These are phyloP conservation scores for Theretra japonica DNA, from an alignment of 2,888 invertebrate species.

Conservation along the genomic window DNA sequence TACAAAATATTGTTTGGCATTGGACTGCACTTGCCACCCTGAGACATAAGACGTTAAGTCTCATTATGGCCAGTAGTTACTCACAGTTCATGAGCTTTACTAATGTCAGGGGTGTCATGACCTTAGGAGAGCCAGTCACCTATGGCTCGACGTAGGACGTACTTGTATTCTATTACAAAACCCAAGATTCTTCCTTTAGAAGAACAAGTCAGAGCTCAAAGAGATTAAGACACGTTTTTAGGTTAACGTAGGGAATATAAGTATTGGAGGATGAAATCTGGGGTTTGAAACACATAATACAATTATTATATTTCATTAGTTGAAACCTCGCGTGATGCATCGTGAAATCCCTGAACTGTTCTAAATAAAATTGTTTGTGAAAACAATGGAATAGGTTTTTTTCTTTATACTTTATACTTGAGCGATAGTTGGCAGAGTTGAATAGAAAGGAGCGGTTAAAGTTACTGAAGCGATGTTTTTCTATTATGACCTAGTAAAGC, in stretches of 20 bases:
- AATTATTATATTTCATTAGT: neutral
- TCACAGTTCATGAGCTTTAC: no score
- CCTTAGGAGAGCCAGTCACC: no score
- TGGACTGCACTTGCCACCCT: no score
- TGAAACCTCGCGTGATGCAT: neutral
- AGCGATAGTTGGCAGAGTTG: neutral
- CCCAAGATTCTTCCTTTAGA: no score
- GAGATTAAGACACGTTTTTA: slow-evolving; percentile 4
- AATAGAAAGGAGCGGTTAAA: neutral
- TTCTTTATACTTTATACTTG: neutral
- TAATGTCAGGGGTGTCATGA: no score
- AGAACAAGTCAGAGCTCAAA: no score
- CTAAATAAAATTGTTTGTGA: neutral
- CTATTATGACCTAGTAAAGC: neutral
- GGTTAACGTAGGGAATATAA: slow-evolving; percentile 23
- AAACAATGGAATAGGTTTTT: neutral
- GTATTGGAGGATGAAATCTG: neutral
- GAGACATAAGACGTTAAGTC: no score
- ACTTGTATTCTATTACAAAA: no score
- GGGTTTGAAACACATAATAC: slow-evolving; percentile 3
- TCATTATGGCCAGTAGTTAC: no score
- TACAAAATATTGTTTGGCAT: no score
- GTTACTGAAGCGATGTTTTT: slow-evolving; percentile 3
- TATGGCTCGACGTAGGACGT: no score
- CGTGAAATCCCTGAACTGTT: neutral